These are phyloP conservation scores for Alloplasta piceator DNA, from an alignment of 2,888 invertebrate genomes.

Conservation along the genomic window DNA sequence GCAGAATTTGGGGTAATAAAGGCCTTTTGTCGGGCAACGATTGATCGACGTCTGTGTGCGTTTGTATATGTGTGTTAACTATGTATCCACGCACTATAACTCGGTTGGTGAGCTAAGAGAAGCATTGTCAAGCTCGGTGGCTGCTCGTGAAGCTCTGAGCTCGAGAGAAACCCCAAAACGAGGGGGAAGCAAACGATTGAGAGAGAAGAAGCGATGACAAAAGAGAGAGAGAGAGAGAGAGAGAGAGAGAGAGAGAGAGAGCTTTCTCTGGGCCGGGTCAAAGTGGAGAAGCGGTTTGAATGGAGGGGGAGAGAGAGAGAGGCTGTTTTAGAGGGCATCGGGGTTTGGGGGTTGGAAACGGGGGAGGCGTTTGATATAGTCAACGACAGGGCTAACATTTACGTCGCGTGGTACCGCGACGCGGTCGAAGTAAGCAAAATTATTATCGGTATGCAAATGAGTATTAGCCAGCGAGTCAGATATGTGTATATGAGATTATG, in stretches of 20 bases:
- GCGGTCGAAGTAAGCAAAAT: constrained; percentile 64
- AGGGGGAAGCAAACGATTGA: background rate
- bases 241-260: constrained; percentile 4
- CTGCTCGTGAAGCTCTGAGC: background rate
- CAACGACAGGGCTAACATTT: constrained; percentile 57
- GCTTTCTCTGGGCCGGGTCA: background rate
- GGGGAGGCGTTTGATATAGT: constrained; percentile 35
- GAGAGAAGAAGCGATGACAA: constrained; percentile 4
- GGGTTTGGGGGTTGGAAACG: background rate
- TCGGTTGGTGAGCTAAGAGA: background rate
- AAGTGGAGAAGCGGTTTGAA: background rate
- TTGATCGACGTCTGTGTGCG: background rate
- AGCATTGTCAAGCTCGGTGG: background rate
- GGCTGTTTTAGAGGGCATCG: background rate
- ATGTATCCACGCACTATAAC: background rate
- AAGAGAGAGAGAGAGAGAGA: constrained; percentile 8
- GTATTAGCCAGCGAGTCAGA: constrained; percentile 38
- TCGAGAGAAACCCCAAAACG: constrained; percentile 3
- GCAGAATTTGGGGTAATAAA: too few species aligned
- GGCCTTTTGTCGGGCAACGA: background rate
- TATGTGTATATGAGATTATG: background rate
- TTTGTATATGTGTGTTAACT: background rate
- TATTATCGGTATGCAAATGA: constrained; percentile 68
- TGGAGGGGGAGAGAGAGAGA: too few species aligned
- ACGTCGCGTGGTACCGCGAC: constrained; percentile 37